Percentiles rank a stretch among this genome's conserved stretches.
phyloP scores from a whole-genome alignment of 2,113 vertebrate genomes.

The Hippopotamus amphibius region DNA sequence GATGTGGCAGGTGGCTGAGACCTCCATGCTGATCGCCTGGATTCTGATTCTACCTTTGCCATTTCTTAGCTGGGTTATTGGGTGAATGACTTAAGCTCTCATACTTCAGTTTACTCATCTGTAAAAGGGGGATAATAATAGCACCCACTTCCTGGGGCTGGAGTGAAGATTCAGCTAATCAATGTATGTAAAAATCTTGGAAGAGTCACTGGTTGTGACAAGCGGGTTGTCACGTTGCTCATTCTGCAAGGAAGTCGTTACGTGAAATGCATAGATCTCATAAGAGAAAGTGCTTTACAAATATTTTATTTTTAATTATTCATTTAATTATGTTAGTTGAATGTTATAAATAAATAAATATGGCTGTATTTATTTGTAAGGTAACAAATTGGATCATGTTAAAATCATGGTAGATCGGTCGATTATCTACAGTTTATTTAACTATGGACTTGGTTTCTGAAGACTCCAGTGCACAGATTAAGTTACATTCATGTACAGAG shows the following conservation, averaged over 20 bases:
- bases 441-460: neutral
- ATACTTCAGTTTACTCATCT: neutral
- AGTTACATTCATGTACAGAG: rapidly evolving
- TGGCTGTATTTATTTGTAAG: neutral
- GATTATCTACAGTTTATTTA: neutral
- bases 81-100: neutral
- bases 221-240: neutral
- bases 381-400: neutral
- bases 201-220: neutral
- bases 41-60: neutral
- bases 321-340: neutral
- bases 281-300: neutral
- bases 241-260: neutral
- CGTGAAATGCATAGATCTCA: neutral
- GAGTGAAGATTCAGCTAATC: neutral
- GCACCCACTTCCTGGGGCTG: too few species aligned
- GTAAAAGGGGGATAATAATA: neutral
- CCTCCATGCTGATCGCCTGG: neutral
- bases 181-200: rapidly evolving
- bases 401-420: neutral
- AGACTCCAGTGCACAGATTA: neutral
- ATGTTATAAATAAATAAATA: neutral
- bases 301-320: neutral
- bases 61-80: neutral
- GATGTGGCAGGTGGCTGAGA: rapidly evolving